These are phyloP conservation scores for Cotesia typhae DNA, from an alignment of 1,140 invertebrate genomes.

Conservation along the genomic window DNA sequence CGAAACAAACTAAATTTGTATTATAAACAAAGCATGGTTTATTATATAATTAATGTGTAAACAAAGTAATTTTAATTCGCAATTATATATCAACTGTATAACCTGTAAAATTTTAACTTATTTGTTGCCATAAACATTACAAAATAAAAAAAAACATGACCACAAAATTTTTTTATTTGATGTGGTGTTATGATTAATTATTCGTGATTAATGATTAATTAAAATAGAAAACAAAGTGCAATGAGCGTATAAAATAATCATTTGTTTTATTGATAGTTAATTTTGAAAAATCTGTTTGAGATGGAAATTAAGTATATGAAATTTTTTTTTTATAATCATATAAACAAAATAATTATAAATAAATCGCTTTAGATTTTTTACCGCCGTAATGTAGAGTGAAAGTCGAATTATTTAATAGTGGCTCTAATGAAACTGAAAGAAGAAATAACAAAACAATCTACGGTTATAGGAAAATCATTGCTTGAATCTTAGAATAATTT, in stretches of 20 bases:
- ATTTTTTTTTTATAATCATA: background rate
- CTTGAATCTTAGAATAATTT: too few relatives aligned
- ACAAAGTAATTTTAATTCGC: constrained; percentile 51
- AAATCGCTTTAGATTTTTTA: constrained; percentile 35
- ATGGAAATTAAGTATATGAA: background rate
- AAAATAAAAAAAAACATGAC: constrained; percentile 21
- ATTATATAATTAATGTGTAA: constrained; percentile 49
- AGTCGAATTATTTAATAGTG: constrained; percentile 5
- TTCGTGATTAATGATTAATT: background rate
- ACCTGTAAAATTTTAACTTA: constrained; percentile 47
- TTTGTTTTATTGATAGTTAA: too few relatives aligned
- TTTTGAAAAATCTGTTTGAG: too few relatives aligned
- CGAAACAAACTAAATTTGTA: constrained; percentile 54
- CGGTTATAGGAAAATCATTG: too few relatives aligned
- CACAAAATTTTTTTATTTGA: background rate
- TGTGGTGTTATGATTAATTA: background rate
- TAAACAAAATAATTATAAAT: constrained; percentile 5
- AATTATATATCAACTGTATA: constrained; percentile 36
- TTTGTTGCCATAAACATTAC: constrained; percentile 43
- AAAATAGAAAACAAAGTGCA: background rate
- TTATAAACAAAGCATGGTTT: constrained; percentile 53
- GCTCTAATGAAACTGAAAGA: background rate
- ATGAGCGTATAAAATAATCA: too few relatives aligned
- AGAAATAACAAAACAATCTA: background rate
- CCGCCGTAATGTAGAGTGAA: constrained; percentile 21